Conservation (phyloP, 2,888 invertebrate species). For the Cinara cedri region DNA sequence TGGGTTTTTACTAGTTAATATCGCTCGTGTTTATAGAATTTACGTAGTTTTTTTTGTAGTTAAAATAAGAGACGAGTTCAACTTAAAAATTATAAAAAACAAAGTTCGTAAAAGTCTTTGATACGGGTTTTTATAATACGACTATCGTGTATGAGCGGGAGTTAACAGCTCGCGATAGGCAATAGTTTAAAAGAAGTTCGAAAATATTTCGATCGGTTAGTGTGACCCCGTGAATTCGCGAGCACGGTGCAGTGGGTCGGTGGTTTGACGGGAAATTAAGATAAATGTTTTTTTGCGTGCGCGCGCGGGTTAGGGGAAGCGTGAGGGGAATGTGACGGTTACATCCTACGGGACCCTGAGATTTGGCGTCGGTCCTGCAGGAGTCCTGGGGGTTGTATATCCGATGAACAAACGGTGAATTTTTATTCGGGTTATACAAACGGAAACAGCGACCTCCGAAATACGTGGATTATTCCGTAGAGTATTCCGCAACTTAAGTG, state of each 20-base stretch:
- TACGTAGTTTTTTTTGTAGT: no score
- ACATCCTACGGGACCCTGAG: constrained; percentile 34
- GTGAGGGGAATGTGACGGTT: background rate
- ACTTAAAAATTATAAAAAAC: background rate
- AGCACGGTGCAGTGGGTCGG: no score
- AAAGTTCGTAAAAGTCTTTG: no score
- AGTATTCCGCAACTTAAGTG: constrained; percentile 35
- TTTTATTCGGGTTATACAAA: constrained; percentile 23
- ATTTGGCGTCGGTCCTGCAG: constrained; percentile 19
- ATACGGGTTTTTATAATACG: no score
- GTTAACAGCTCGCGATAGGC: background rate
- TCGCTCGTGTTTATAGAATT: no score
- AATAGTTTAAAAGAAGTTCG: constrained; percentile 1
- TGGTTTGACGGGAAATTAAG: constrained; percentile 40
- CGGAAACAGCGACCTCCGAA: background rate
- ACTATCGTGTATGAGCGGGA: background rate
- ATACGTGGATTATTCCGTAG: constrained; percentile 23
- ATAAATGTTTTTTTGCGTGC: constrained; percentile 28
- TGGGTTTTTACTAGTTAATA: no score
- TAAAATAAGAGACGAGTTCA: no score
- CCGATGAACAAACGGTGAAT: constrained; percentile 27
- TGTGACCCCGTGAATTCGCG: no score
- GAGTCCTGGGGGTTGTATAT: background rate
- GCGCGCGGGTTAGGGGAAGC: background rate
- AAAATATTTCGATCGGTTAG: constrained; percentile 9